phyloP scores from a whole-genome alignment of 2,888 invertebrate species.

The Netelia fuscicornis region DNA sequence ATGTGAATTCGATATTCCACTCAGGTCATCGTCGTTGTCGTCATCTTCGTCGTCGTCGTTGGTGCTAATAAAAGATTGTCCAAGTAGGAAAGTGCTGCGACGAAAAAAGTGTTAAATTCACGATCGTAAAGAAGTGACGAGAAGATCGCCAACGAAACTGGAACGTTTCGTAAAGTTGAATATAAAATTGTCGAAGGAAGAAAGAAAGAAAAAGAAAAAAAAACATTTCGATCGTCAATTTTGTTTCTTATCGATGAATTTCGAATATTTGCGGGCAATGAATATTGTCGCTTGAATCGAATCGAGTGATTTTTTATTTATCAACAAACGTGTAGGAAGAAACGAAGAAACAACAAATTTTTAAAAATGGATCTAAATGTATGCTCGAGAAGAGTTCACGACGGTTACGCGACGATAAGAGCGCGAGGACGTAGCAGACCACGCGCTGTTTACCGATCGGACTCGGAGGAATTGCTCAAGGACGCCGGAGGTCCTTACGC shows the following conservation, averaged over 20 bases:
- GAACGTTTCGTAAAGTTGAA: slow-evolving; percentile 10
- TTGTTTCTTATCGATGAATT: slow-evolving; percentile 14
- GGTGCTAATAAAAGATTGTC: slow-evolving; percentile 50
- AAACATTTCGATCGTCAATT: slow-evolving; percentile 21
- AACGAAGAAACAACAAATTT: too few relatives aligned
- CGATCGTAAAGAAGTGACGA: slow-evolving; percentile 41
- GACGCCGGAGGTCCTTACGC: slow-evolving; percentile 78
- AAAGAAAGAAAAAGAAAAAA: not conserved
- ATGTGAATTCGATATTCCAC: slow-evolving; percentile 53
- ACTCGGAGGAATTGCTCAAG: slow-evolving; percentile 79
- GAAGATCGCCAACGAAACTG: slow-evolving; percentile 12
- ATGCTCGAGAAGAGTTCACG: slow-evolving; percentile 88
- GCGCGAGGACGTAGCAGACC: slow-evolving; percentile 86
- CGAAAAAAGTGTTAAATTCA: slow-evolving; percentile 47
- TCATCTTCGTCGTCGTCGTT: slow-evolving; percentile 53
- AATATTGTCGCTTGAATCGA: slow-evolving; percentile 13
- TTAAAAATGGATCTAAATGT: slow-evolving; percentile 80
- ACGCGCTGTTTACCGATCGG: slow-evolving; percentile 80
- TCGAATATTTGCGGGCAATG: slow-evolving; percentile 7
- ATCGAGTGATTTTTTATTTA: not conserved
- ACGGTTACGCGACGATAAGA: slow-evolving; percentile 95
- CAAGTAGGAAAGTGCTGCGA: slow-evolving; percentile 37
- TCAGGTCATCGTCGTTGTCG: slow-evolving; percentile 59
- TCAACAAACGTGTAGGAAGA: not conserved
- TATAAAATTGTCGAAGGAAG: not conserved